Base-by-base conservation (phyloP, 2,888 invertebrate genomes). In the Apamea crenata region DNA sequence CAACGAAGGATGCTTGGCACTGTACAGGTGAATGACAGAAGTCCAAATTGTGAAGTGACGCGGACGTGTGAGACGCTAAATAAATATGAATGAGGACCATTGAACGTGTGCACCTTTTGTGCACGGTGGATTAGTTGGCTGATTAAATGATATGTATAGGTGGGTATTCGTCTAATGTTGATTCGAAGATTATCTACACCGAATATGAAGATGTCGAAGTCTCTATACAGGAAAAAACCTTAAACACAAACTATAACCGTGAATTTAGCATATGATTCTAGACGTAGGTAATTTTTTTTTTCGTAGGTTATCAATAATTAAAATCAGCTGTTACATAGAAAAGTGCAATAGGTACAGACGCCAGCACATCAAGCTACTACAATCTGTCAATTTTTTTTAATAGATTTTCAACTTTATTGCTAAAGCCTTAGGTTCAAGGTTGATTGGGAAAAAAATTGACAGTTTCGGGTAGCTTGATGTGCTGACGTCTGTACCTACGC, bases 1-100 rank as follows among this genome's bases (percentile, higher is more conserved):
- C 75, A 29, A 56, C 61, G 79, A 83, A 77, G 77, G 80, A 86
- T 87, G 67, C 71, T 5, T 70, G 83, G 0, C 88, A 85, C 69
- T 71, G 70, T 53, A 40, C 67, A 83, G 69, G 25, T 80, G 70
- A 87, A 77, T 80, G 65, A 68, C 85, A 89, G 88, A 78, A 89
- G 86, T 63, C 36, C 40, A 73, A 85, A 36, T 68, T 29, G 47
- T 32, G n/a, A 65, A 44, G 53, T 16, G 75, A n/a, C 65, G 36
- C 2, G 25, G 18, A 61, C 59, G 68, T 25, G 36, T 21, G 65
- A 21, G 69, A 78, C 82, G 78, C 29, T 67, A 6, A 10, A 63
- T 82, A 74, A 50, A 73, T 84, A 81, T 65, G 63, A 56, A 84
- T 84, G 75, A 84, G 66, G 67, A 36, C 7, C 25, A 18, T 5